Evolutionary conservation across 2,113 vertebrate species (phyloP).

Genomic region (Casuarius casuarius): DNA sequence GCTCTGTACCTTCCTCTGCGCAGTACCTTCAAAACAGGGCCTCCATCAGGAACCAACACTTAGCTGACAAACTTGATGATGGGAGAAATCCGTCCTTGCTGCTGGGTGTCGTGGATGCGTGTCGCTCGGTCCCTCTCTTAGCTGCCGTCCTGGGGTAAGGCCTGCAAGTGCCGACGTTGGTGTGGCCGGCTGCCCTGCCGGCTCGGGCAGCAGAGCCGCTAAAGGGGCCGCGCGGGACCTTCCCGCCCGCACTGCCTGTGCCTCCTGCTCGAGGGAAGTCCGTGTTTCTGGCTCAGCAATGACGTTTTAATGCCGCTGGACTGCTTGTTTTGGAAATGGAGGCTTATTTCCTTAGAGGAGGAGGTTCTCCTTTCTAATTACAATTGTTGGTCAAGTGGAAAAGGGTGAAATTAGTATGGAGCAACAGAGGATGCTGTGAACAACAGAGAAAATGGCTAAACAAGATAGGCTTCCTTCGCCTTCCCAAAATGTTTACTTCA

Average conservation of each 20-base stretch:
- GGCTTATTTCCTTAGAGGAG: rapidly evolving
- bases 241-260: background rate
- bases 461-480: background rate
- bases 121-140: background rate
- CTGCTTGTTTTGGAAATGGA: background rate
- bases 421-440: background rate
- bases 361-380: background rate
- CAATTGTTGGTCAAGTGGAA: background rate
- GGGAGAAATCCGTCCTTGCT: background rate
- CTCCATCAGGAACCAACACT: rapidly evolving
- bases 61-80: background rate
- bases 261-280: background rate
- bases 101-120: background rate
- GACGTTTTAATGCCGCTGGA: background rate
- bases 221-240: rapidly evolving
- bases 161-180: background rate
- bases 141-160: background rate
- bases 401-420: background rate
- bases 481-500: background rate
- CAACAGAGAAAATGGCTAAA: background rate
- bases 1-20: background rate
- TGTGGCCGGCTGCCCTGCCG: background rate
- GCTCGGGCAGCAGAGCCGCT: background rate
- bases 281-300: no score
- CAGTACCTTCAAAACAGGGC: background rate